Base-by-base conservation (phyloP, 2,113 vertebrate genomes). In the Nesospiza acunhae region DNA sequence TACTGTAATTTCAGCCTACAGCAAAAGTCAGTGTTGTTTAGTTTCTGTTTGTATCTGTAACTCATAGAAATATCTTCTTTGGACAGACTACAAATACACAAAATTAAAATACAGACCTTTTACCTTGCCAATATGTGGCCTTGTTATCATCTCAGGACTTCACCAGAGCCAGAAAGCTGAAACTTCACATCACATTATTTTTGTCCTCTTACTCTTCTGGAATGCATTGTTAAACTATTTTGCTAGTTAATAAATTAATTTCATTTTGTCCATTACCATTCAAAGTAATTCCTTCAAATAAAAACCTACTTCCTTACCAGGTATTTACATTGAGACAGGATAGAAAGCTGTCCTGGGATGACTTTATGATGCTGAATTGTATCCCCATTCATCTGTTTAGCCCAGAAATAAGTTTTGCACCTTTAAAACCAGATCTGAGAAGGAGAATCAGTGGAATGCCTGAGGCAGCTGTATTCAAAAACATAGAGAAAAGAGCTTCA, bases 1-100 rank as follows among this genome's bases (percentile, higher is more conserved):
- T 5, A 91, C 72, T 9, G 10, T 91, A 90, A 93, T 94, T 93
- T 93, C 87, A 96, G 39, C 66, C 39, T 75, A 59, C 58, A 75
- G 49, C 37, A 73, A 66, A 37, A 93, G 46, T 41, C 84, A 69
- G 12, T 39, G 28, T 78, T 84, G 8, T 44, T 90, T 24, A 75
- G 62, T 56, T 96, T 91, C 59, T 70, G 6, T 56, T 94, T 77
- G 8, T 77, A 35, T 47, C 55, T 39, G 15, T 77, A 81, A 72
- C 35, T 89, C 63, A 41, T n/a, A 41, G 58, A 63, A n/a, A 10
- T 9, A 66, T 27, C 30, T 46, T 24, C 37, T 82, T 67, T 67
- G n/a, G 31, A 28, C 41, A 85, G n/a, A 69, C 33, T 60, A 64
- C 63, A 74, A 55, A 92, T 77, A 49, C 5, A 58, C 3, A 53